phyloP scores from a whole-genome alignment of 2,797 vertebrate genomes.

The Galagoides demidoff region DNA sequence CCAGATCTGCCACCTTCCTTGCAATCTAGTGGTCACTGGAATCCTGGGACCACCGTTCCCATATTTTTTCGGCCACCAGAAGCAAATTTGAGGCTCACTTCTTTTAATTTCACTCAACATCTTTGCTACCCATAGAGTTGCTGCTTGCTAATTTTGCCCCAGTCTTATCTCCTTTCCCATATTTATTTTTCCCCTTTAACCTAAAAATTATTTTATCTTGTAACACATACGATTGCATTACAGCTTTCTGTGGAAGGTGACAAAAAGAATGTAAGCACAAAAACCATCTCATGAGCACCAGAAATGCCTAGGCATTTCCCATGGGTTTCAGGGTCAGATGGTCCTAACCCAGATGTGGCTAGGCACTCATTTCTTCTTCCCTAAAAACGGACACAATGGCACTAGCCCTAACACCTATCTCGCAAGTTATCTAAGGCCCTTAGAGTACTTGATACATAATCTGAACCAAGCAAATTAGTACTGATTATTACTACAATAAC shows the following conservation, averaged over 20 bases:
- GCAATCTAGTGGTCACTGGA: background rate
- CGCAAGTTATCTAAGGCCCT: background rate
- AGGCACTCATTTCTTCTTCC: background rate
- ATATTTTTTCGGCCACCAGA: background rate
- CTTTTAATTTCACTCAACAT: background rate
- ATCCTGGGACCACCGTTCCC: background rate
- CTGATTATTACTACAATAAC: background rate
- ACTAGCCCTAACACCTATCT: background rate
- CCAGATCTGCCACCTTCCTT: background rate
- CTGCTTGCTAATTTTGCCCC: background rate
- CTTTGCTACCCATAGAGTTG: background rate
- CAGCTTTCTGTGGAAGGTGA: background rate
- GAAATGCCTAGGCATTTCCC: background rate
- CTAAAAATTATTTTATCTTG: constrained; percentile 17
- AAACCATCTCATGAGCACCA: background rate
- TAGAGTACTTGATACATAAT: background rate
- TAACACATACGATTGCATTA: background rate
- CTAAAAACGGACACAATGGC: background rate
- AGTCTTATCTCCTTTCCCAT: background rate
- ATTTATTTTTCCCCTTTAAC: background rate
- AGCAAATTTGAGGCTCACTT: background rate
- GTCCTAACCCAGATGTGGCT: background rate
- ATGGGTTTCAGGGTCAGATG: background rate
- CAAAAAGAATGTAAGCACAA: background rate
- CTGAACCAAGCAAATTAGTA: background rate